Evolutionary conservation across 2,113 vertebrate genomes (phyloP).

Genomic region (Smithornis capensis): DNA sequence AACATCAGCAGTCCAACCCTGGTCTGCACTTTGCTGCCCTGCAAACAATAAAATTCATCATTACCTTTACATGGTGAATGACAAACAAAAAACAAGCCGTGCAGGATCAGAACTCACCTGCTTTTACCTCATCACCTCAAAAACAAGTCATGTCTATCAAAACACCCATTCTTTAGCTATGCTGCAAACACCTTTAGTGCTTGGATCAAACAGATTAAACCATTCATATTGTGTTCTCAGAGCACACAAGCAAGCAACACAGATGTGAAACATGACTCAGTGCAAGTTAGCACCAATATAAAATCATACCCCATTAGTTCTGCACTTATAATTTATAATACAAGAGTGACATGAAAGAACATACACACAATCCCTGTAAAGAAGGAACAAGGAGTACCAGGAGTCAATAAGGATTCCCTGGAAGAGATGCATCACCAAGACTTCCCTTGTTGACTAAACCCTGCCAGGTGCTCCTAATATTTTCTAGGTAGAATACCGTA

Average conservation of each 20-base stretch:
- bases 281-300: not conserved
- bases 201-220: not conserved
- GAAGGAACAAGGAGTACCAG: not conserved
- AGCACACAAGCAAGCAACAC: conserved; percentile 2
- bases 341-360: not conserved
- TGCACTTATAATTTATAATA: not conserved
- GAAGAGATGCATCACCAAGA: not conserved
- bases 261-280: not conserved
- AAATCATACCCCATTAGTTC: not conserved
- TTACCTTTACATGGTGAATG: not conserved
- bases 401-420: not conserved
- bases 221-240: not conserved
- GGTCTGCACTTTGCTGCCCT: conserved; percentile 98
- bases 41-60: conserved; percentile 30
- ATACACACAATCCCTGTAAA: not conserved
- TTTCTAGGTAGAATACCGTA: not conserved
- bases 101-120: not conserved
- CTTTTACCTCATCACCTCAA: not conserved
- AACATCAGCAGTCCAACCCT: conserved; percentile 95
- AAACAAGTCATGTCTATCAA: not conserved
- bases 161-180: not conserved
- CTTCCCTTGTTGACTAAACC: not conserved
- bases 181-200: not conserved
- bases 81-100: not conserved
- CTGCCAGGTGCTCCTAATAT: not conserved